Base-by-base conservation (phyloP, 2,888 invertebrate genomes). In the Malthinus seriepunctatus region DNA sequence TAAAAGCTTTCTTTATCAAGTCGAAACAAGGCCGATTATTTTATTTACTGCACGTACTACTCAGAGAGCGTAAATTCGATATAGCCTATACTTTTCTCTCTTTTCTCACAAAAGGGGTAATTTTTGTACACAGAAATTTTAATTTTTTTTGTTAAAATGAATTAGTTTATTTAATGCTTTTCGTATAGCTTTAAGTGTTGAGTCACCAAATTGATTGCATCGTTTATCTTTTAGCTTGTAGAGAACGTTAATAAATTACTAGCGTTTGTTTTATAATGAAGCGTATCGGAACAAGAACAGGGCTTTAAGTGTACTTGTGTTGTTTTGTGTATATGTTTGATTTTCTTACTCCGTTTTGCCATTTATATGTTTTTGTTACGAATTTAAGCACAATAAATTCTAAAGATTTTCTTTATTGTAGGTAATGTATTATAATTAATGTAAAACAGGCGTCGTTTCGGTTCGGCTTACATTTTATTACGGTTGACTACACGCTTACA, bases 1-100 rank as follows among this genome's bases (percentile, higher is more conserved):
- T 56, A 56, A 56, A 56, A 56, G 56, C 50, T 56, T 56, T 47
- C 56, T 50, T 55, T 49, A 56, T 50, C 56, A 56, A 32, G 45
- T 35, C 45, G 34, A 49, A 45, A 56, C 42, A 34, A 38, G 15
- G 37, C 42, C 32, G 38, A 37, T 31, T 50, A 37, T 10, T 39
- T 39, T 39, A 39, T 39, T 39, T 39, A 11, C 39, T 15, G 39
- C 39, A 39, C 39, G 39, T 39, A 39, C 39, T 11, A 9, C 39
- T 39, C 15, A 10, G 11, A 5, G 23, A 23, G 23, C 2, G 23
- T 11, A 14, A 39, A 14, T 4, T 3, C 6, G 1, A 15, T 5
- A 2, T 4, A 2, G 14, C 15, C 15, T 5, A 14, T 14, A 39
- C 15, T 14, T 15, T 8, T 3, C 15, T 8, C 5, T n/a, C n/a